These are phyloP conservation scores for Oxyscelio sp. DNA, from an alignment of 2,888 invertebrate species.

Conservation along the genomic window DNA sequence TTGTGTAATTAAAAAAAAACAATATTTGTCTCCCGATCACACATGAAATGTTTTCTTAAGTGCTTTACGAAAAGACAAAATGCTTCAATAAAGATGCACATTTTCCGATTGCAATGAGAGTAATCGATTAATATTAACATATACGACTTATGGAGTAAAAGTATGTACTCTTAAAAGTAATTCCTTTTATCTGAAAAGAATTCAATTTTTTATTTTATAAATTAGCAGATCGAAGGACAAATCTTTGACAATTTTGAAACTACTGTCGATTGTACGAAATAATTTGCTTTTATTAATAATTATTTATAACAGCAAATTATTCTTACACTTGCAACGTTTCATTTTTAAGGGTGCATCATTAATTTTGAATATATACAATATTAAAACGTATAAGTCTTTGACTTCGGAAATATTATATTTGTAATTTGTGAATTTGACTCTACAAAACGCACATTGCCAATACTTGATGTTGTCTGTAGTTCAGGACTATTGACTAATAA, in stretches of 20 bases:
- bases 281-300: no score
- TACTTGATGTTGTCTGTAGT: not conserved
- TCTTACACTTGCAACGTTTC: not conserved
- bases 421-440: not conserved
- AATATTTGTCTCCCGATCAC: not conserved
- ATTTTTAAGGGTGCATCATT: not conserved
- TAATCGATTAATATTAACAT: not conserved
- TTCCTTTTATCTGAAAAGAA: no score
- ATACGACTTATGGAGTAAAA: not conserved
- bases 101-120: not conserved
- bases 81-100: not conserved
- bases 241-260: no score
- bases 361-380: not conserved
- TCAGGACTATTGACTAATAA: not conserved
- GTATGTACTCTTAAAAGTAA: not conserved
- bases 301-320: no score
- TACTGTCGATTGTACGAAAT: no score
- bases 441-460: conserved; percentile 3
- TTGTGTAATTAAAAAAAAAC: not conserved
- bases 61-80: not conserved
- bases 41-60: not conserved
- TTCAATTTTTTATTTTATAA: no score
- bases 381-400: not conserved
- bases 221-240: no score
- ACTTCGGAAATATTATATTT: not conserved